Conservation (phyloP, 1,140 invertebrate genomes). For the Neodiprion virginianus region DNA sequence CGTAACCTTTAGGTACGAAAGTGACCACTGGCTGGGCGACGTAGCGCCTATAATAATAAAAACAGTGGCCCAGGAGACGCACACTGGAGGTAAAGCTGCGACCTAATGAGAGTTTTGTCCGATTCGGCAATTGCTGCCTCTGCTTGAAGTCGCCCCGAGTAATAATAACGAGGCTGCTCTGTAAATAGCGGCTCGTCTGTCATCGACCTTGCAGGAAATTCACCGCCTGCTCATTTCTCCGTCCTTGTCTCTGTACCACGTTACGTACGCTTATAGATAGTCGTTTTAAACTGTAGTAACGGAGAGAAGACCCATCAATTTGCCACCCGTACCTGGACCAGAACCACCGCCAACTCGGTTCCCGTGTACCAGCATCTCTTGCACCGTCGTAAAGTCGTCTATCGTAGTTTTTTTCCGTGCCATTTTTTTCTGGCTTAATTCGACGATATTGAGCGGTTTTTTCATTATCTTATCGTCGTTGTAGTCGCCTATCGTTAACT, state of each 20-base stretch:
- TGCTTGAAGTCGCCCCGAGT: too few species aligned
- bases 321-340: slow-evolving; percentile 54
- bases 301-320: slow-evolving; percentile 62
- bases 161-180: too few species aligned
- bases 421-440: slow-evolving; percentile 53
- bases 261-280: background rate
- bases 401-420: slow-evolving; percentile 53
- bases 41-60: too few species aligned
- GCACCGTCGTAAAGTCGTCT: slow-evolving; percentile 59
- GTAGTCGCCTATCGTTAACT: slow-evolving; percentile 49
- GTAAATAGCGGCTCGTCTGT: too few species aligned
- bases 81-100: too few species aligned
- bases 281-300: slow-evolving; percentile 62
- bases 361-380: slow-evolving; percentile 60
- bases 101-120: too few species aligned
- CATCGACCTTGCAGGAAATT: background rate
- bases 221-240: slow-evolving; percentile 8
- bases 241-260: slow-evolving; percentile 8
- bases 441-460: slow-evolving; percentile 47
- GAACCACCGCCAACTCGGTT: slow-evolving; percentile 52
- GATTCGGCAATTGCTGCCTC: too few species aligned
- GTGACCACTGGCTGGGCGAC: background rate
- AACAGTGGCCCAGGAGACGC: too few species aligned
- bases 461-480: slow-evolving; percentile 58
- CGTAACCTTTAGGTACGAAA: background rate